phyloP scores from a whole-genome alignment of 2,113 vertebrate species.

The Phrynosoma blainvillii region DNA sequence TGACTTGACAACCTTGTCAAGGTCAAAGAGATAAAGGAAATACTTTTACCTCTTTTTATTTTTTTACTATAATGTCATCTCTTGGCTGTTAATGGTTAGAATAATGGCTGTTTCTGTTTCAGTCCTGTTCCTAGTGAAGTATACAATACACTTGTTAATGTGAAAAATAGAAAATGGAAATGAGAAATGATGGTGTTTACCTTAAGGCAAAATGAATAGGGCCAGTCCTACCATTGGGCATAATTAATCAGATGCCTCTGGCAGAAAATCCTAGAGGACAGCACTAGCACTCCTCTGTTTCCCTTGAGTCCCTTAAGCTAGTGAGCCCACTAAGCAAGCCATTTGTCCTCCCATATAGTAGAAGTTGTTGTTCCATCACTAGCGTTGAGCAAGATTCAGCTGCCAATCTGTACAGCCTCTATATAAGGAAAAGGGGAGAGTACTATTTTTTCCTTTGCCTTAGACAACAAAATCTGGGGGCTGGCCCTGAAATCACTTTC shows the following conservation, averaged over 20 bases:
- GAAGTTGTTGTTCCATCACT: background rate
- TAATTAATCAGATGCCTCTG: background rate
- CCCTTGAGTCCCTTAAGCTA: background rate
- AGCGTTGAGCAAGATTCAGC: background rate
- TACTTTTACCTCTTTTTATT: too few species aligned
- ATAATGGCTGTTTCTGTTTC: slow-evolving; percentile 60
- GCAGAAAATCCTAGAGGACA: background rate
- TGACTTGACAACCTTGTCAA: too few species aligned
- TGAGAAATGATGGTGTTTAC: background rate
- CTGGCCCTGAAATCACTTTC: background rate
- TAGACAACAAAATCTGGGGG: background rate
- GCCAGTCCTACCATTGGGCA: background rate
- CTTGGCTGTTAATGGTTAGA: slow-evolving; percentile 39
- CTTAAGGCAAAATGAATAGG: background rate
- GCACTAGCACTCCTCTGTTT: background rate
- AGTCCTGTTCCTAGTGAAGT: slow-evolving; percentile 44
- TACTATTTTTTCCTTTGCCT: background rate
- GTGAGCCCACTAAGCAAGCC: background rate
- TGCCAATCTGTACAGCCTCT: background rate
- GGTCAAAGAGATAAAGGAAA: too few species aligned
- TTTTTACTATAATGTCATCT: slow-evolving; percentile 35
- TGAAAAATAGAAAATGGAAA: slow-evolving; percentile 36
- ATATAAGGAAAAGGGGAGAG: too few species aligned
- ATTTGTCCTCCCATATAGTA: background rate
- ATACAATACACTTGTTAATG: background rate